These are phyloP conservation scores for Acleris holmiana DNA, from an alignment of 2,888 invertebrate species.

Conservation along the genomic window DNA sequence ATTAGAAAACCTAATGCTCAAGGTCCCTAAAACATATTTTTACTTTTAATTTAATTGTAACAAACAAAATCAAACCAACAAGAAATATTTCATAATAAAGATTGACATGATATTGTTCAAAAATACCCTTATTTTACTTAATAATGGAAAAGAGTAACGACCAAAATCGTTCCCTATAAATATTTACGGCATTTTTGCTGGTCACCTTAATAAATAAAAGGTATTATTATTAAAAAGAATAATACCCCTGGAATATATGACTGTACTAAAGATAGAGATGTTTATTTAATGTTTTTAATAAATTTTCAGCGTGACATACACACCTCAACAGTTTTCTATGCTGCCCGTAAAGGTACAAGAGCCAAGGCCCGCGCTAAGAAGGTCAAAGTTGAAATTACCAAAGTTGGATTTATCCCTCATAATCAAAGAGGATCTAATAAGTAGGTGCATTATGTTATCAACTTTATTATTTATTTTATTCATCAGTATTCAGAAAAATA, in stretches of 20 bases:
- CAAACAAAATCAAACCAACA: too few relatives aligned
- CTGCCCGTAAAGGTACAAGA: conserved; percentile 93
- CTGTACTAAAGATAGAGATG: neutral
- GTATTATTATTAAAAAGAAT: neutral
- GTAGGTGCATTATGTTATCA: conserved; percentile 56
- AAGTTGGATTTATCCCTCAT: conserved; percentile 90
- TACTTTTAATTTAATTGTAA: too few relatives aligned
- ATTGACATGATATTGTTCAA: too few relatives aligned
- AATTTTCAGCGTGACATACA: conserved; percentile 77
- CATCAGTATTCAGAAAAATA: too few relatives aligned
- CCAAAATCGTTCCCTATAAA: too few relatives aligned
- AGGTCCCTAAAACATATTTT: too few relatives aligned
- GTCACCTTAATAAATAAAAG: neutral
- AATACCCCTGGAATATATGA: too few relatives aligned
- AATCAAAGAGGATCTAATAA: conserved; percentile 85
- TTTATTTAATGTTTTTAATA: neutral
- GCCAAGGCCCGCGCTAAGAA: conserved; percentile 90
- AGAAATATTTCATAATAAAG: too few relatives aligned
- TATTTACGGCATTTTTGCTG: too few relatives aligned
- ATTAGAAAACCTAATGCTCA: neutral
- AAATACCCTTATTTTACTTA: too few relatives aligned
- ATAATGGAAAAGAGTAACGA: too few relatives aligned
- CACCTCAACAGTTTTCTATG: conserved; percentile 85
- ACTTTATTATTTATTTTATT: too few relatives aligned
- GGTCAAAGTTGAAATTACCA: conserved; percentile 90